phyloP scores from a whole-genome alignment of 1,140 invertebrate genomes.

The Myzus persicae region DNA sequence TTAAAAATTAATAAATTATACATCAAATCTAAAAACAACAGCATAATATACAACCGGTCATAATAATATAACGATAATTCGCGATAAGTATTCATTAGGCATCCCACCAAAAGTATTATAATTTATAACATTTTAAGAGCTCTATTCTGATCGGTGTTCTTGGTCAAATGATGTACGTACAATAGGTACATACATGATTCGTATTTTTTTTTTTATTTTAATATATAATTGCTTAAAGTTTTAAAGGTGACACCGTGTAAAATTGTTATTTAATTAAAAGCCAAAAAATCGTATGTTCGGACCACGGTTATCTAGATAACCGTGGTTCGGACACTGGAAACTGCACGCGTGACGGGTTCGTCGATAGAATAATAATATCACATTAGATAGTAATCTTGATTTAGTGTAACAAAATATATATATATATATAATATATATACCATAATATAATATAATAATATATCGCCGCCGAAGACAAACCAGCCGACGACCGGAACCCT shows the following conservation, averaged over 20 bases:
- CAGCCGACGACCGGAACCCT: constrained; percentile 35
- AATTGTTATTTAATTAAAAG: constrained; percentile 2
- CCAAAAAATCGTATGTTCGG: neutral
- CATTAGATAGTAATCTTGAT: neutral
- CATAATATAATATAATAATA: neutral
- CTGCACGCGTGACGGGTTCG: neutral
- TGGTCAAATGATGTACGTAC: neutral
- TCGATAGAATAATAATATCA: no score
- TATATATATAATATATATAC: neutral
- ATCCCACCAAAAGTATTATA: no score
- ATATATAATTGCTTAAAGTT: neutral
- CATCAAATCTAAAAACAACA: no score
- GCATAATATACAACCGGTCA: no score
- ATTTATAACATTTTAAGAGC: neutral
- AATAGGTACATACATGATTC: neutral
- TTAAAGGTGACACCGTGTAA: neutral
- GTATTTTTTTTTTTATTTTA: neutral
- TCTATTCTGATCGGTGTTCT: neutral
- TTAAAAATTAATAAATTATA: no score
- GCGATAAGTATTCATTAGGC: no score
- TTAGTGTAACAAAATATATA: neutral
- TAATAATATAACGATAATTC: no score
- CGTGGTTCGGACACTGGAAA: neutral
- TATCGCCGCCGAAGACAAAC: neutral
- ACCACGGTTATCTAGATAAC: no score